phyloP scores from a whole-genome alignment of 2,113 vertebrate genomes.

The Pelecanoides urinatrix region DNA sequence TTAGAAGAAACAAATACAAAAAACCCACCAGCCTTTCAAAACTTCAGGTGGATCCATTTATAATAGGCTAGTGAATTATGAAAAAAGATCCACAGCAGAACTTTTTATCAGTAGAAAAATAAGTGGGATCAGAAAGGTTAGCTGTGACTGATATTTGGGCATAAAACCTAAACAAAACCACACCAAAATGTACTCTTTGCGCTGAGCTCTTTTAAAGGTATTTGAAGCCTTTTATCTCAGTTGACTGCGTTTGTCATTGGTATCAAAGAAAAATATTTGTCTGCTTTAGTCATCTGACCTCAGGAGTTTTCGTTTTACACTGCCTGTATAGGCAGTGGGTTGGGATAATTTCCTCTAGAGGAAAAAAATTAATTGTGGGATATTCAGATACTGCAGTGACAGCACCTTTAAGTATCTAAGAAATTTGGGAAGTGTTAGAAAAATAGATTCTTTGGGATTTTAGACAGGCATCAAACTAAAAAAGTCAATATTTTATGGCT shows the following conservation, averaged over 20 bases:
- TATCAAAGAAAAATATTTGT: constrained; percentile 46
- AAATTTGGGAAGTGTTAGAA: not conserved
- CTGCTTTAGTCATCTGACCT: constrained; percentile 30
- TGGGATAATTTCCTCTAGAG: not conserved
- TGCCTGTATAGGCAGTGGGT: not conserved
- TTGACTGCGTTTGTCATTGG: not conserved
- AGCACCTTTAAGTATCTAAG: not conserved
- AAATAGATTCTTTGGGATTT: not conserved
- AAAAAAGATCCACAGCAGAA: not conserved
- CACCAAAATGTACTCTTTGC: not conserved
- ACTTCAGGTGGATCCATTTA: not conserved
- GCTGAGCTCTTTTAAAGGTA: not conserved
- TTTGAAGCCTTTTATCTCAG: constrained; percentile 17
- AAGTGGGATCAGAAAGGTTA: not conserved
- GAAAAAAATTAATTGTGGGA: not conserved
- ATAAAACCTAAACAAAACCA: not conserved
- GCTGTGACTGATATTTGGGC: not conserved
- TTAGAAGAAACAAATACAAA: not conserved
- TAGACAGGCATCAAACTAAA: not conserved
- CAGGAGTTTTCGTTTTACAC: not conserved
- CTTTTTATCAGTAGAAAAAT: not conserved
- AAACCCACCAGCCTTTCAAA: not conserved
- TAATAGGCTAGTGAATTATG: not conserved
- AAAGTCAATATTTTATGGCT: not conserved
- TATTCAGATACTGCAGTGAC: not conserved